Base-by-base conservation (phyloP, 2,113 vertebrate genomes). In the Microtus oregoni region DNA sequence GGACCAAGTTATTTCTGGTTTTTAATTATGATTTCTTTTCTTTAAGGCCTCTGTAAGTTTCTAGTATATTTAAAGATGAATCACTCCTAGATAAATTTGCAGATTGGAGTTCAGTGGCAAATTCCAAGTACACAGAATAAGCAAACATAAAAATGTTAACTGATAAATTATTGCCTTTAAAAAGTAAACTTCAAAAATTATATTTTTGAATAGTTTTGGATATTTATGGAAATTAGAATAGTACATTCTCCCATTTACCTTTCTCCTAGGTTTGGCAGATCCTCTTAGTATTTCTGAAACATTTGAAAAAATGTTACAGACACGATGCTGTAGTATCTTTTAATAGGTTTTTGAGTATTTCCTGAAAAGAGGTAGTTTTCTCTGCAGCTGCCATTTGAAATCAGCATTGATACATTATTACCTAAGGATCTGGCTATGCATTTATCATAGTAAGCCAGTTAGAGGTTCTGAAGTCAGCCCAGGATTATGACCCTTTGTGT, bases 61-160 rank as follows among this genome's bases (percentile, higher is more conserved):
- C 68, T 87, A 78, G 50, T 11, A 12, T 55, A 55, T 94, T 78
- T 96, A 47, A 65, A 90, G 35, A 58, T 75, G 68, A 93, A 65
- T 52, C 30, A 92, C 3, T 93, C 61, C 85, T 63, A 58, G 26
- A 79, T 70, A 88, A 76, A 87, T 50, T 68, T 81, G 58, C 41
- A 12, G 5, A 68, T 41, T 61, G n/a, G 4, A 13, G 65, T 93
- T 91, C n/a, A 32, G n/a, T 32, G 38, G 19, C 94, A 14, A 91
- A 72, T 95, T 77, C 30, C 63, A 85, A 85, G 77, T 61, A 81
- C 30, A 95, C 7, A 75, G 30, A 78, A 73, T 22, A 72, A 73
- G 22, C 61, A 73, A 6, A 44, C 4, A 10, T 86, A 70, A 65
- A 92, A 79, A 41, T 47, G 26, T 52, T 72, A 87, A 24, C 19